Base-by-base conservation (phyloP, 1,140 invertebrate genomes). In the Hylyphantes graminicola region DNA sequence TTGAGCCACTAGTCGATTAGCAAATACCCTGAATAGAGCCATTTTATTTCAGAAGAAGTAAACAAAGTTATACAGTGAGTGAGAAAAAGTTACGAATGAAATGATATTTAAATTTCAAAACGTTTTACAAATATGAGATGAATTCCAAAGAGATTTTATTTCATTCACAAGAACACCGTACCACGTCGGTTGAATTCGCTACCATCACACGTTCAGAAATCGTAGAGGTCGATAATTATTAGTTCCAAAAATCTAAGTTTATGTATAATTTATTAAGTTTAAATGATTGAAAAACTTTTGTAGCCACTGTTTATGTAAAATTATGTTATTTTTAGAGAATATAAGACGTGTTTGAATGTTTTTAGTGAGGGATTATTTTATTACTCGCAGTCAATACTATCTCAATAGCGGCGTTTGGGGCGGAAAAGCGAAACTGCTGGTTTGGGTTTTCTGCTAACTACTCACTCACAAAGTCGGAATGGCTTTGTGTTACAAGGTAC, bases 1-100 rank as follows among this genome's bases (percentile, higher is more conserved):
- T 72, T 86, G 85, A 54, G 63, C 63, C 11, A 84, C 8, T 50
- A 86, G 19, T 11, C 81, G 70, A 67, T 63, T 78, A 21, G 80
- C 80, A 78, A 86, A 70, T 21, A 82, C 57, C 59, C 84, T 79
- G 35, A 86, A 63, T 54, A 86, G 84, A 21, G 86, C 76, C 86
- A 86, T 86, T 85, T 77, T 85, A 7, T n/a, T n/a, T 74, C 53
- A 57, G 13, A 65, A 57, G 21, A 67, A 64, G 35, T 35, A 35
- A 35, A 35, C 35, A 35, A 35, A 35, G 35, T 35, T 35, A 35
- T 35, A 35, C 35, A 35, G 35, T 35, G 35, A 35, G 35, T 35
- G 35, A 35, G 35, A 35, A 35, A 5, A 35, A 35, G 35, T 35
- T 35, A 35, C 35, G 35, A 35, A 35, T 35, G 35, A 35, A 35